Percentiles rank a stretch among this genome's conserved stretches.
These are phyloP conservation scores for Platycercus adscitus DNA, from an alignment of 2,113 vertebrate species.

Conservation along the genomic window DNA sequence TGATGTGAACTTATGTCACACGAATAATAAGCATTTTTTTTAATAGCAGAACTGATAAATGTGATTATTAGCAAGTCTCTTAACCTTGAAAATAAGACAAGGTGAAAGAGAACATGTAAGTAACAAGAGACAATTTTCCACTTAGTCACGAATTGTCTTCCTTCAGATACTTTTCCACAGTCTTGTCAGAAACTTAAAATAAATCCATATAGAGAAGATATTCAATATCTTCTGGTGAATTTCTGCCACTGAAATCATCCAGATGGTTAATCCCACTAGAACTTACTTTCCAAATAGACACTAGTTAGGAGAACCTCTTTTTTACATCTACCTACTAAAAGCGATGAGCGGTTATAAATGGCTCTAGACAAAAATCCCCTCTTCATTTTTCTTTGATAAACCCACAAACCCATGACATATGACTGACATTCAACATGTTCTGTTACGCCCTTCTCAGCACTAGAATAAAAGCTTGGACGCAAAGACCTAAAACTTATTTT, in stretches of 20 bases:
- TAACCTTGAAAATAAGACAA: neutral
- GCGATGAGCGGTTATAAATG: neutral
- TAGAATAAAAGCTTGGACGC: neutral
- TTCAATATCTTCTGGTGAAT: neutral
- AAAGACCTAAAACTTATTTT: neutral
- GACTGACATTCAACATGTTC: accelerated
- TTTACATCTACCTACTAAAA: neutral
- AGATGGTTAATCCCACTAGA: neutral
- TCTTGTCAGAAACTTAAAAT: neutral
- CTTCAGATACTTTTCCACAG: neutral
- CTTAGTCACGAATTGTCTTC: neutral
- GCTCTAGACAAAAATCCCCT: neutral
- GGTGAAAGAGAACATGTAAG: neutral
- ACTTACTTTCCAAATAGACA: neutral
- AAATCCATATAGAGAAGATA: neutral
- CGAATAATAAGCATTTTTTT: neutral
- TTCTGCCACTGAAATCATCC: neutral
- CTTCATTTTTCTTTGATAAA: neutral
- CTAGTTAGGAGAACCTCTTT: neutral
- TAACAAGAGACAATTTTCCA: neutral
- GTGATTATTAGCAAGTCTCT: neutral
- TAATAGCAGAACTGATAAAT: neutral
- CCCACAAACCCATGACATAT: neutral
- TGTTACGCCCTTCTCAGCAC: neutral
- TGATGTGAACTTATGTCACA: neutral